Conservation (phyloP, 2,797 vertebrate species). For the Arctocebus calabarensis region DNA sequence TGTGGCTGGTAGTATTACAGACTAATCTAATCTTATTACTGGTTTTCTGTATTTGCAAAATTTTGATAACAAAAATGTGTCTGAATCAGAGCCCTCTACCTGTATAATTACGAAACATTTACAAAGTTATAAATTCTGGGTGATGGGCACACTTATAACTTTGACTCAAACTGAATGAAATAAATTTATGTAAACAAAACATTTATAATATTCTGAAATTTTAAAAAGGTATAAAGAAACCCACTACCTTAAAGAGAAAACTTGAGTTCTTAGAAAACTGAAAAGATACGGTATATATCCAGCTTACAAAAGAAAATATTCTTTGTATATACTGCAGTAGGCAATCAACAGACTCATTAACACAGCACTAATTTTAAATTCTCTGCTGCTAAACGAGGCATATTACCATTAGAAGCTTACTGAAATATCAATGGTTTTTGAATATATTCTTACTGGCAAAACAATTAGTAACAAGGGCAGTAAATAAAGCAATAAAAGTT, state of each 20-base stretch:
- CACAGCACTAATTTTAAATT: slow-evolving; percentile 45
- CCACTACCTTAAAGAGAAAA: slow-evolving; percentile 12
- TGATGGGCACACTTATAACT: too few species aligned
- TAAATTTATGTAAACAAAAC: too few species aligned
- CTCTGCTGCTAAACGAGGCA: not conserved
- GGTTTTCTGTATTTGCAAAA: slow-evolving; percentile 43
- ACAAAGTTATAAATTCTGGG: not conserved
- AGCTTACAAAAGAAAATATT: slow-evolving; percentile 31
- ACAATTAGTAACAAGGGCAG: not conserved
- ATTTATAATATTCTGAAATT: too few species aligned
- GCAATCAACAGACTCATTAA: slow-evolving; percentile 18
- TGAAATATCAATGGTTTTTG: slow-evolving; percentile 50
- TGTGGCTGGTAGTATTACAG: not conserved
- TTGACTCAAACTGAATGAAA: too few species aligned
- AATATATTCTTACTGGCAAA: slow-evolving; percentile 27
- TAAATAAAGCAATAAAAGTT: not conserved
- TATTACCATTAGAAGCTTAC: not conserved
- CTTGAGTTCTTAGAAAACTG: not conserved
- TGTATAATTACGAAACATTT: not conserved
- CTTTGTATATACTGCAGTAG: not conserved
- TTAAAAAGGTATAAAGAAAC: slow-evolving; percentile 27
- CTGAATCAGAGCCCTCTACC: not conserved
- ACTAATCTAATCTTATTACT: slow-evolving; percentile 39
- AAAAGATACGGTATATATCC: slow-evolving; percentile 16
- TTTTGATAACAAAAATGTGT: slow-evolving; percentile 48